These are phyloP conservation scores for Hydriomena furcata DNA, from an alignment of 2,888 invertebrate genomes.

Conservation along the genomic window DNA sequence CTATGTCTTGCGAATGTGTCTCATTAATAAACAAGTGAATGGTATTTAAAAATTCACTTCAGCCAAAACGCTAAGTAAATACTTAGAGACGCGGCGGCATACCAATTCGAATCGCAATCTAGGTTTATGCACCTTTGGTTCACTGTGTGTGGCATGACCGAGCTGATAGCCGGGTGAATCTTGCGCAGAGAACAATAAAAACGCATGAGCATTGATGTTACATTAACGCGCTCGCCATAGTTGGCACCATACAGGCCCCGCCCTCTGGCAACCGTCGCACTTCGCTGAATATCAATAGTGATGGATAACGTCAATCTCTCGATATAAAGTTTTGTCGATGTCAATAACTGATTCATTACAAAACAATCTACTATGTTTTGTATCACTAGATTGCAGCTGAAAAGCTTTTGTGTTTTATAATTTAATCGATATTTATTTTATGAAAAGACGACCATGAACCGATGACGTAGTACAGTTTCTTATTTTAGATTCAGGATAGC, in stretches of 20 bases:
- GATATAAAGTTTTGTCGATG: constrained; percentile 47
- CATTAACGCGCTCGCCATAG: constrained; percentile 82
- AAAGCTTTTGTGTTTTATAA: not conserved
- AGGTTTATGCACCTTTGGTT: constrained; percentile 29
- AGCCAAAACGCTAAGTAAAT: not conserved
- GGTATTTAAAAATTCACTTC: not conserved
- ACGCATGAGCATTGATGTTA: constrained; percentile 64
- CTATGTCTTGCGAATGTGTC: not conserved
- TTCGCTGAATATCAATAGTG: constrained; percentile 63
- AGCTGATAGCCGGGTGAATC: constrained; percentile 59
- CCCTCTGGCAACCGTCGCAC: constrained; percentile 64
- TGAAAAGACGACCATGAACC: not conserved
- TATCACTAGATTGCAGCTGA: not conserved
- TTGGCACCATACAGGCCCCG: constrained; percentile 74
- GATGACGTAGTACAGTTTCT: not conserved
- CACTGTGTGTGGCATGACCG: constrained; percentile 63
- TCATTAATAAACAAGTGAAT: too few relatives aligned
- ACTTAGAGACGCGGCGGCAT: not conserved
- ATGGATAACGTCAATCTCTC: constrained; percentile 55
- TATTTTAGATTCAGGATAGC: not conserved
- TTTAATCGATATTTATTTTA: not conserved
- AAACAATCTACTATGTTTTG: not conserved
- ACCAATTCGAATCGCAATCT: constrained; percentile 1
- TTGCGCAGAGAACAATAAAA: constrained; percentile 68
- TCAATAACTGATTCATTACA: constrained; percentile 4